Percentiles rank a stretch among this genome's conserved stretches.
Evolutionary conservation across 2,888 invertebrate species (phyloP).

Genomic region (Aphidoletes aphidimyza): DNA sequence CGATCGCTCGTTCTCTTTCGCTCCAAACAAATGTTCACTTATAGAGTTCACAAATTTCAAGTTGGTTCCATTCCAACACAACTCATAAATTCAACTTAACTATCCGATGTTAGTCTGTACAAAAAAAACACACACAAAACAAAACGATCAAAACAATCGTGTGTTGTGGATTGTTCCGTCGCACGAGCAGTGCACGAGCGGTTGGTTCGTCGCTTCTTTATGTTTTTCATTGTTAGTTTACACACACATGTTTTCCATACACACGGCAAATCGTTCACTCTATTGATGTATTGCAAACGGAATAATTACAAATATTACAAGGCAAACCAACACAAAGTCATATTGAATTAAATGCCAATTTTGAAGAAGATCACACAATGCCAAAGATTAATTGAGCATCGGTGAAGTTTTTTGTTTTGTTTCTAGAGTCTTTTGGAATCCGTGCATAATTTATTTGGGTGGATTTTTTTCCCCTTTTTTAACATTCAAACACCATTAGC

Average conservation of each 20-base stretch:
- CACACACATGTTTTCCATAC: not conserved
- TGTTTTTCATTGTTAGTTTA: conserved; percentile 21
- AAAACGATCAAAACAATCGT: not conserved
- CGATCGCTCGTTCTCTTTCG: not conserved
- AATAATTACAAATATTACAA: conserved; percentile 20
- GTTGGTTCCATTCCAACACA: too few species aligned
- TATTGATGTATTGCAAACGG: not conserved
- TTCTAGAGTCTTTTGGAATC: not conserved
- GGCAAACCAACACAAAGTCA: not conserved
- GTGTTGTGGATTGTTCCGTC: not conserved
- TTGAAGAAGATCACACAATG: not conserved
- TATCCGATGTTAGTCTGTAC: too few species aligned
- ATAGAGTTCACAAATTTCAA: not conserved
- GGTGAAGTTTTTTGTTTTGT: too few species aligned
- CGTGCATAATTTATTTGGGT: too few species aligned
- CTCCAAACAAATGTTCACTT: not conserved
- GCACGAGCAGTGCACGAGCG: not conserved
- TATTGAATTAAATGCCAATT: not conserved
- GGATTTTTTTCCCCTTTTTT: too few species aligned
- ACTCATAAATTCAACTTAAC: not conserved
- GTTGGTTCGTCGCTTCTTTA: conserved; percentile 32
- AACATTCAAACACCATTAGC: too few species aligned
- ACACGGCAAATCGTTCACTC: not conserved
- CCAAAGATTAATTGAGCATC: not conserved
- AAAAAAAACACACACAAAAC: not conserved